Conservation (phyloP, 1,140 invertebrate genomes). For the Seison nebaliae region DNA sequence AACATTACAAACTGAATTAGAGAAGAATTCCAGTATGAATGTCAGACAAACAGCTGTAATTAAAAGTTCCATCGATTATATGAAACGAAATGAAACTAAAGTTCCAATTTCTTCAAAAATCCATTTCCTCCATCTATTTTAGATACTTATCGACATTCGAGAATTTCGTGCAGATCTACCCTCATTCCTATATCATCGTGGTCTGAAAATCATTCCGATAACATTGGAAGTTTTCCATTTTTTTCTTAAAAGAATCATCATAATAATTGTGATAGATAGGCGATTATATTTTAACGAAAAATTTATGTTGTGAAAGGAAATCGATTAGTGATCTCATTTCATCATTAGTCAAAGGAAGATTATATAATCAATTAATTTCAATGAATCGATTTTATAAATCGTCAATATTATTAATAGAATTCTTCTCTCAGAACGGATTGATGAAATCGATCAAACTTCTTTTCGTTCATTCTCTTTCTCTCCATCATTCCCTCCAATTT, state of each 20-base stretch:
- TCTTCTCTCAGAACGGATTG: constrained; percentile 73
- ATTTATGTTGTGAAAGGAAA: constrained; percentile 73
- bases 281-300: constrained; percentile 84
- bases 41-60: constrained; percentile 30
- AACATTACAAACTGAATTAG: constrained; percentile 19
- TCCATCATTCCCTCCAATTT: constrained; percentile 5
- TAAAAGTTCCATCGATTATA: constrained; percentile 36
- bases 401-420: constrained; percentile 66
- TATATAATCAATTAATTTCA: constrained; percentile 70
- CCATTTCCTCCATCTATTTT: constrained; percentile 11
- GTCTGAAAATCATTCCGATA: constrained; percentile 68
- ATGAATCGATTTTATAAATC: constrained; percentile 55
- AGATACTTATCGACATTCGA: constrained; percentile 79
- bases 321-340: constrained; percentile 86
- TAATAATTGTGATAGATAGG: no score
- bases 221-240: constrained; percentile 59
- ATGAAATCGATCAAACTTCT: background rate
- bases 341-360: constrained; percentile 65
- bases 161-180: constrained; percentile 90
- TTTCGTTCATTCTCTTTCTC: background rate
- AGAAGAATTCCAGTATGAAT: constrained; percentile 1
- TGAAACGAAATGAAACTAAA: constrained; percentile 12
- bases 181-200: constrained; percentile 61
- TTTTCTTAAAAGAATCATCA: constrained; percentile 35
- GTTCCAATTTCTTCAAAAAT: background rate